Base-by-base conservation (phyloP, 2,113 vertebrate species). In the Pseudorectes ferrugineus region DNA sequence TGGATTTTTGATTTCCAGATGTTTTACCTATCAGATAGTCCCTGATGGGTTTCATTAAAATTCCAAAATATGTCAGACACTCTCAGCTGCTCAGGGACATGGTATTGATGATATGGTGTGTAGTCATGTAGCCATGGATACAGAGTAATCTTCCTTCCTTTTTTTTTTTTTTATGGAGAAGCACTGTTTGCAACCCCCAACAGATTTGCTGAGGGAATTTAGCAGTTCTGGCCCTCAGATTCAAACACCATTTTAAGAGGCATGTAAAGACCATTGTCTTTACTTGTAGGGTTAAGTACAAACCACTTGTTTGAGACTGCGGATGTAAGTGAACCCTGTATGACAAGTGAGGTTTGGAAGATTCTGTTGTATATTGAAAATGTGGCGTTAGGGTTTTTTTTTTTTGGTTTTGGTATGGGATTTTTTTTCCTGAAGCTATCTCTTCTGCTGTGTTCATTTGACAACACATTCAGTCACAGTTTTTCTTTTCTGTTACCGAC, bases 1-100 rank as follows among this genome's bases (percentile, higher is more conserved):
- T 93, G 74, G 74, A 95, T 62, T 95, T 97, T 92, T 65, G 46
- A 91, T 95, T 96, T 97, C 88, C 92, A 96, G 87, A 95, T 95
- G 95, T 97, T 97, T 96, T 93, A 92, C 78, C 91, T 59, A 91
- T 95, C 94, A 92, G 80, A 62, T 85, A 95, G 88, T 95, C 91
- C 73, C 70, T 87, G 81, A 70, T 88, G 88, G 89, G 38, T 93
- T 94, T 82, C 84, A 94, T 97, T 92, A 88, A 96, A 95, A 97
- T 97, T 95, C 93, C 70, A 83, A 77, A 93, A 93, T 84, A 55
- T 74, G 52, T 96, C 94, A 96, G 49, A 94, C 89, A 92, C 40
- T 89, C 52, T 87, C 68, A 92, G 88, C 63, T 96, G 67, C 89
- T 96, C 54, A 57, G 92, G 66, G n/a, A 67, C 74, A 65, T 8